Evolutionary conservation across 2,113 vertebrate species (phyloP).

Genomic region (Muntiacus reevesi): DNA sequence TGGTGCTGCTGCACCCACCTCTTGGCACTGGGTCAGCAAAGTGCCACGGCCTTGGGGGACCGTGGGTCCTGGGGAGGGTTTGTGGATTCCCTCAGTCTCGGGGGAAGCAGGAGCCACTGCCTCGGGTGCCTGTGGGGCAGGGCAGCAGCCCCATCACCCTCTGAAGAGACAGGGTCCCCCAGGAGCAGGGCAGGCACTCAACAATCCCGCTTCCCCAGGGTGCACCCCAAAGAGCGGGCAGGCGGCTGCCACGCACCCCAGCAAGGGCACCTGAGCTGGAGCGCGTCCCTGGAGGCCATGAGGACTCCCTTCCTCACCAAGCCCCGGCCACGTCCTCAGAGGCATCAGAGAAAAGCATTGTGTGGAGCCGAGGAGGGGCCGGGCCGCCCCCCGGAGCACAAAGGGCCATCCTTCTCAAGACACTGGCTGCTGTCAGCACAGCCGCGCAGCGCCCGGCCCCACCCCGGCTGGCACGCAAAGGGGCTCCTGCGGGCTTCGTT

Average conservation of each 20-base stretch:
- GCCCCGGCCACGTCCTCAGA: background rate
- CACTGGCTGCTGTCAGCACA: slow-evolving; percentile 55
- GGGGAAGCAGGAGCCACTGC: background rate
- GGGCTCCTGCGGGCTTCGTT: background rate
- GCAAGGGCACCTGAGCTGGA: fast-evolving
- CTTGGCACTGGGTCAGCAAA: fast-evolving
- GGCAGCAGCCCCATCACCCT: fast-evolving
- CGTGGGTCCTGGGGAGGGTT: no score
- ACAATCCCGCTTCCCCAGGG: background rate
- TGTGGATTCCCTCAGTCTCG: background rate
- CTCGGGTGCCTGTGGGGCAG: fast-evolving
- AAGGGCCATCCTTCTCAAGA: slow-evolving; percentile 56
- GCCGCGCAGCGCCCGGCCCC: background rate
- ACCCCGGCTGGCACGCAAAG: slow-evolving; percentile 49
- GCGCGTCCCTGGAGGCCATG: fast-evolving
- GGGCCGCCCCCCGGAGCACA: slow-evolving; percentile 28
- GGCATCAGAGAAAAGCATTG: slow-evolving; percentile 50
- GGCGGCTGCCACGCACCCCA: fast-evolving
- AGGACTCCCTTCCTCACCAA: background rate
- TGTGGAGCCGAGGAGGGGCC: background rate
- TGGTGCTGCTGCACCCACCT: background rate
- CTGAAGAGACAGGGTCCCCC: no score
- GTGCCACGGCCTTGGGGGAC: background rate
- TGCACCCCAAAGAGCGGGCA: background rate
- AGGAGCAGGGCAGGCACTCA: background rate